Base-by-base conservation (phyloP, 2,797 vertebrate genomes). In the Threskiornis aethiopicus region DNA sequence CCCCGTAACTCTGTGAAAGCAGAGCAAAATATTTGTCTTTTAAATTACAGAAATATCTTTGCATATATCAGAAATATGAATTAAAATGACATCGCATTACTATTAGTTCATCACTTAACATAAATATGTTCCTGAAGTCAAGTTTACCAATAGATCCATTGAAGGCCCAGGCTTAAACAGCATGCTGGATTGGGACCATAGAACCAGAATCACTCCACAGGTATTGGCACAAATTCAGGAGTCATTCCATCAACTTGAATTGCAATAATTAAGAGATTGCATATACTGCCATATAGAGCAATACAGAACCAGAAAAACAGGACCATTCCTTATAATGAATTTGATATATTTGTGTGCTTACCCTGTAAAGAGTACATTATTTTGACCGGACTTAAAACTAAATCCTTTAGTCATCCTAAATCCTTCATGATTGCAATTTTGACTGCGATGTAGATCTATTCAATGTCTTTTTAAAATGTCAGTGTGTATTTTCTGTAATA, bases 1-100 rank as follows among this genome's bases (percentile, higher is more conserved):
- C 25, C 11, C 14, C 10, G 6, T 88, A 91, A 42, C 16, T 91
- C 52, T 71, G 5, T 77, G 65, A 65, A 87, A 92, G 35, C n/a
- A 91, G 58, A 70, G 26, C 22, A 93, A 94, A 90, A 87, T 73
- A 35, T 72, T 96, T 83, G 52, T 49, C 51, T 93, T 93, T 88
- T 61, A 93, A 87, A 79, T 93, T 77, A 87, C n/a, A 58, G 49
- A 88, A 89, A 85, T 92, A 44, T 67, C n/a, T 78, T 83, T 81
- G 66, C 57, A 42, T 54, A 22, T 81, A 65, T 61, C n/a, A 71
- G 88, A 97, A 94, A 9, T 12, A 49, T 76, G 26, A 58, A 71
- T 62, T 64, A 77, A 92, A 83, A 76, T 65, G 35, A 58, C 14
- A 11, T 65, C 13, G n/a, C 5, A 4, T n/a, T 77, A 28, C 54